Evolutionary conservation across 2,888 invertebrate genomes (phyloP), one percentile per base, ranked within the genome.

Genomic region (Cyaniris semiargus): DNA sequence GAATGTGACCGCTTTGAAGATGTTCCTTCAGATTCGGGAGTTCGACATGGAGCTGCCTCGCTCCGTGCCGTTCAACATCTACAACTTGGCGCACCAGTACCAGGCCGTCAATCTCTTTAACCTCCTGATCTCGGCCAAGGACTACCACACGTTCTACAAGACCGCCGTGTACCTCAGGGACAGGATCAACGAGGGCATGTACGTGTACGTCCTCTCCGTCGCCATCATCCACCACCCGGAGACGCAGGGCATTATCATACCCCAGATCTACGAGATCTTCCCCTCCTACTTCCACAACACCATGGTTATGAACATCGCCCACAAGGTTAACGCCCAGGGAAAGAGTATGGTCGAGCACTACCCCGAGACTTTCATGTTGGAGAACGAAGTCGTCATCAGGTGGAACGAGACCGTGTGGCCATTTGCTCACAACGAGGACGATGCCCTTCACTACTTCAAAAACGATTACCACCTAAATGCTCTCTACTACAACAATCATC

Each of bases 231-330:
- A 96, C 82, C 95, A 96, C 53, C 88, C 88, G 8, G 96, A 96
- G 80, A 95, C 95, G 78, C 94, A 95, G 83, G 96, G 95, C 38
- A 88, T 97, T 77, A 90, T 95, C 66, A 88, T 97, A 13, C 97
- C 97, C 21, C 95, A 96, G 75, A 92, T 96, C 77, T 96, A 96
- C 84, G 97, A 97, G 88, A 92, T 97, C 80, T 95, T 95, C 86
- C 97, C 97, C 0, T 95, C 96, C 81, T 95, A 95, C 88, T 97
- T 96, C 94, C 95, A 96, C 86, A 96, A 96, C 84, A 92, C 95
- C 78, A 95, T 96, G 84, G 94, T 96, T 79, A 95, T 97, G 86
- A 94, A 95, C 70, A 94, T 95, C 78, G 96, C 96, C 5, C 95
- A 96, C 84, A 95, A 95, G 85, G 94, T 96, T 85, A 90, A 94